phyloP scores from a whole-genome alignment of 2,888 invertebrate species.

The Agrilus cyanescens region DNA sequence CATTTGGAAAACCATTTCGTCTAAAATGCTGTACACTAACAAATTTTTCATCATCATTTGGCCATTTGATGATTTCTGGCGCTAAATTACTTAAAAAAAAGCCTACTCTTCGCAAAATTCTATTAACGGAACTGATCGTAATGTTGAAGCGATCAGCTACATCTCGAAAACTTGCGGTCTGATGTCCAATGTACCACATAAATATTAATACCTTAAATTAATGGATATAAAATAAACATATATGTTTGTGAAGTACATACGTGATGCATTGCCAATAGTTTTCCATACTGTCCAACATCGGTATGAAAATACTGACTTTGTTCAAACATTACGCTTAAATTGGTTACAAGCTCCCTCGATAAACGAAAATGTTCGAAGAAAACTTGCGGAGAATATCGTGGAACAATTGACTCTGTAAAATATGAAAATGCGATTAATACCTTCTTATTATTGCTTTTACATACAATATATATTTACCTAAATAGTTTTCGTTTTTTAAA shows the following conservation, averaged over 20 bases:
- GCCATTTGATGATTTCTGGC: conserved; percentile 10
- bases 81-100: conserved; percentile 8
- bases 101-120: conserved; percentile 1
- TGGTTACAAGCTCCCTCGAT: too few relatives aligned
- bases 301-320: too few relatives aligned
- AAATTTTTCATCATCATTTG: conserved; percentile 6
- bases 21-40: conserved; percentile 7
- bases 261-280: neutral
- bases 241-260: neutral
- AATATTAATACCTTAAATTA: conserved; percentile 4
- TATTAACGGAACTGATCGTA: conserved; percentile 9
- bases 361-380: too few relatives aligned
- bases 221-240: neutral
- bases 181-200: conserved; percentile 11
- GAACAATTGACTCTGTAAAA: too few relatives aligned
- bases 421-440: too few relatives aligned
- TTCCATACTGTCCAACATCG: neutral
- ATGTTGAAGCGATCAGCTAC: conserved; percentile 12
- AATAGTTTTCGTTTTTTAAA: too few relatives aligned
- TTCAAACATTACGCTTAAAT: too few relatives aligned
- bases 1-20: neutral
- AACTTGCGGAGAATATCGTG: too few relatives aligned
- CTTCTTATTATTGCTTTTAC: too few relatives aligned
- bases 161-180: conserved; percentile 10
- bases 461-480: too few relatives aligned